Conservation (phyloP, 2,113 vertebrate genomes). For the Scomber japonicus region DNA sequence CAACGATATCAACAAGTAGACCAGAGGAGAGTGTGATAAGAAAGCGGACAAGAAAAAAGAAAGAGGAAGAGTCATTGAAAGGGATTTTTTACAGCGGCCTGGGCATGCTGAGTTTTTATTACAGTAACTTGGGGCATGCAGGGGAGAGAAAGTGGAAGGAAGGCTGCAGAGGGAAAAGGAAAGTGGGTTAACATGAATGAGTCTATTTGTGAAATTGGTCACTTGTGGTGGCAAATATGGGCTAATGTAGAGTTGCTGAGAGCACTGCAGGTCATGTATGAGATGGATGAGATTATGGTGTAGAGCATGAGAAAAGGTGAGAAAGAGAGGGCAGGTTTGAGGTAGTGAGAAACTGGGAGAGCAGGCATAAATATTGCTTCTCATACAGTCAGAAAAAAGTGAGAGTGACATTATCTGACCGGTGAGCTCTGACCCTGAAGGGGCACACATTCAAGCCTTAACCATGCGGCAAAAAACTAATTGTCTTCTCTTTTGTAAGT, state of each 20-base stretch:
- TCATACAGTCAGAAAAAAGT: background rate
- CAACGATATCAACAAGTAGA: slow-evolving; percentile 66
- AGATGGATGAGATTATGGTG: slow-evolving; percentile 11
- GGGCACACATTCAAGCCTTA: slow-evolving; percentile 48
- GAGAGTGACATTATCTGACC: background rate
- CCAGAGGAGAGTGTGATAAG: slow-evolving; percentile 52
- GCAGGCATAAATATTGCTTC: background rate
- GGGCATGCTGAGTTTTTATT: slow-evolving; percentile 46
- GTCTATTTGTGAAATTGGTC: slow-evolving; percentile 1
- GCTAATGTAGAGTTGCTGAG: slow-evolving; percentile 16
- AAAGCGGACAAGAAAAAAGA: slow-evolving; percentile 24
- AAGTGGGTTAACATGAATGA: slow-evolving; percentile 30
- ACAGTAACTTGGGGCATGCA: background rate
- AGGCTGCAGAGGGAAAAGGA: slow-evolving; percentile 5
- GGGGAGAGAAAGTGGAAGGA: slow-evolving; percentile 13
- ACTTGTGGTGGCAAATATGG: slow-evolving; percentile 18
- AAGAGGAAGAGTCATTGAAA: slow-evolving; percentile 34
- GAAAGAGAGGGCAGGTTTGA: background rate
- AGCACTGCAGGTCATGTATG: slow-evolving; percentile 12
- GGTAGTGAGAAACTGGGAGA: background rate
- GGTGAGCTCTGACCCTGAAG: slow-evolving; percentile 37
- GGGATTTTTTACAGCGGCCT: slow-evolving; percentile 20
- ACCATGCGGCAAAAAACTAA: slow-evolving; percentile 62
- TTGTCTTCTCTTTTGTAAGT: slow-evolving; percentile 62
- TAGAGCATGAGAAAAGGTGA: background rate